Percentiles rank a stretch among this genome's conserved stretches.
Evolutionary conservation across 2,113 vertebrate species (phyloP).

Genomic region (Myrmecobius fasciatus): DNA sequence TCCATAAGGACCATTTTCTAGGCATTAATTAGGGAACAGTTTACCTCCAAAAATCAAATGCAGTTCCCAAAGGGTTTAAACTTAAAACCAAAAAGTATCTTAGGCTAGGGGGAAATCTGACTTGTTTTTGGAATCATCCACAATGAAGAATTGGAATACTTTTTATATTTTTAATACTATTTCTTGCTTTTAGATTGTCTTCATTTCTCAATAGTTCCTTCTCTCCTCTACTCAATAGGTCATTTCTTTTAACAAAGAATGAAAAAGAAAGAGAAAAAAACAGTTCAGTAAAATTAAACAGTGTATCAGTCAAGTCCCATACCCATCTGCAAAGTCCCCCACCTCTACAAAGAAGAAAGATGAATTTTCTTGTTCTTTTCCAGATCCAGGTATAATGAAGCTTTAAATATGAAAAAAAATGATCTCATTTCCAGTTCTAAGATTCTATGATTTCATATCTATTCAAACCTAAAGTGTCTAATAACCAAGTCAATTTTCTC

Average conservation of each 20-base stretch:
- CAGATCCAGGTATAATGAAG: neutral
- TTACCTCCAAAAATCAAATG: neutral
- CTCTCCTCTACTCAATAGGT: neutral
- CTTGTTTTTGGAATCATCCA: constrained; percentile 25
- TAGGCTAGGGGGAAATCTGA: neutral
- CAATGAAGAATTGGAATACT: constrained; percentile 27
- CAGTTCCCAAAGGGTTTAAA: neutral
- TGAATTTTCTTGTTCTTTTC: neutral
- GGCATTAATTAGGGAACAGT: neutral
- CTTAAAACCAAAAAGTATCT: constrained; percentile 36
- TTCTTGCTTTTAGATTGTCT: neutral
- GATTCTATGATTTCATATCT: neutral
- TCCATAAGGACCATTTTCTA: neutral
- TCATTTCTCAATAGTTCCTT: neutral
- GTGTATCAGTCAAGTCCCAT: neutral
- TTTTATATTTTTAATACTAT: neutral
- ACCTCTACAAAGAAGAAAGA: neutral
- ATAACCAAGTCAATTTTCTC: constrained; percentile 4
- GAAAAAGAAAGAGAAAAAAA: neutral
- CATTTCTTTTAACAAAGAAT: neutral
- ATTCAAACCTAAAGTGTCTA: neutral
- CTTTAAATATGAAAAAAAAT: neutral
- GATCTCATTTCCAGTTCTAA: neutral
- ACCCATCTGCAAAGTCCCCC: neutral
- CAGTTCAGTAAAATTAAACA: neutral